A percentile compares a stretch with the other conserved stretches of the same genome.
phyloP scores from a whole-genome alignment of 2,113 vertebrate species.

The Aplodontia rufa region DNA sequence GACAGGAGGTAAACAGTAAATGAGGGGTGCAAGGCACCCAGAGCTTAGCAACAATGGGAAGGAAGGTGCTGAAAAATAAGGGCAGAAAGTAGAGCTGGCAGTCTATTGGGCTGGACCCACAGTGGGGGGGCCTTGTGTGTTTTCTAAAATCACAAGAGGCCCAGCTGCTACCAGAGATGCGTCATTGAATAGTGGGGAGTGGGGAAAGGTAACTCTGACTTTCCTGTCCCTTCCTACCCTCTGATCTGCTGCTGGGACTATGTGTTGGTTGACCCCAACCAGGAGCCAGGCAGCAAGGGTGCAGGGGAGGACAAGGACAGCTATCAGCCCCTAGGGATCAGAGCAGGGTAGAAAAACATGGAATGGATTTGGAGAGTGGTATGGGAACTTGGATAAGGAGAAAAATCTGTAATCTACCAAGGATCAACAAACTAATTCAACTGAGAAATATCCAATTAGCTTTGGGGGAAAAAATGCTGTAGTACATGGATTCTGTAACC shows the following conservation, averaged over 20 bases:
- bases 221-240: background rate
- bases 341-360: background rate
- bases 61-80: background rate
- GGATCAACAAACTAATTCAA: background rate
- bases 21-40: background rate
- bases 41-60: background rate
- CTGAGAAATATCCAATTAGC: slow-evolving; percentile 1
- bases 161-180: background rate
- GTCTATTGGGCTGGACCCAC: background rate
- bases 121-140: background rate
- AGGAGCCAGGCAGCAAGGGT: background rate
- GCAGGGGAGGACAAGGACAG: background rate
- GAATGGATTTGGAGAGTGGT: background rate
- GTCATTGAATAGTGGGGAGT: background rate
- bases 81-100: background rate
- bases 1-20: background rate
- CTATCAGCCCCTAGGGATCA: background rate
- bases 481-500: background rate
- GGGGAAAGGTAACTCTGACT: background rate
- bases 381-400: background rate
- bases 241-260: background rate
- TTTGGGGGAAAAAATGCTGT: background rate
- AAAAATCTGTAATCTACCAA: background rate
- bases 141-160: background rate
- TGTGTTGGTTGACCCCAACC: background rate